Conservation (phyloP, 2,113 vertebrate species). For the Penelope pileata region DNA sequence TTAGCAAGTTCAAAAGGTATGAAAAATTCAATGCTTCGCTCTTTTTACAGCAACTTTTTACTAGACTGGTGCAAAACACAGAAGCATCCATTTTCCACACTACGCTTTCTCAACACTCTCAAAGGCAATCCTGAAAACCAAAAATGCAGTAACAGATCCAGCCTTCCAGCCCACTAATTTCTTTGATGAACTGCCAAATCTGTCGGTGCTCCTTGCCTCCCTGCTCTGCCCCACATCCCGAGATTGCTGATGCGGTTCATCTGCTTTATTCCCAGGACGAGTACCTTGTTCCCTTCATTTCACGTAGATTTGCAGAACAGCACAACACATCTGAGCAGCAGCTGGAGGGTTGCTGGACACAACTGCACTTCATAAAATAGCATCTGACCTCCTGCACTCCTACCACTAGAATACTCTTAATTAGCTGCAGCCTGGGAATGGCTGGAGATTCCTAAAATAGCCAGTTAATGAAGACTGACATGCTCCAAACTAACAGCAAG, state of each 20-base stretch:
- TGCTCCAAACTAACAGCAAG: conserved; percentile 4
- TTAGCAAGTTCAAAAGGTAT: conserved; percentile 35
- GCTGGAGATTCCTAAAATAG: conserved; percentile 45
- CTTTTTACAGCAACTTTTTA: neutral
- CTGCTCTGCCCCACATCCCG: neutral
- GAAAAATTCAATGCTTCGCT: neutral
- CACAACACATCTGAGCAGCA: conserved; percentile 11
- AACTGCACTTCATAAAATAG: conserved; percentile 55
- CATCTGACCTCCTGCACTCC: conserved; percentile 58
- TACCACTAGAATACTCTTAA: conserved; percentile 33
- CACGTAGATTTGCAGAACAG: neutral
- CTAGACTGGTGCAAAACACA: neutral
- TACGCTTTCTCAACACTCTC: neutral
- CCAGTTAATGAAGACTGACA: conserved; percentile 62
- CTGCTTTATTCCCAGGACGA: no score
- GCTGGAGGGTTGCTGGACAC: conserved; percentile 66
- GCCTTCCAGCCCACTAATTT: neutral
- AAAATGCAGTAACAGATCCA: neutral
- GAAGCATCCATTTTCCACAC: conserved; percentile 35
- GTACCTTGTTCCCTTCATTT: neutral
- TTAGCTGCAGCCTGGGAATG: conserved; percentile 56
- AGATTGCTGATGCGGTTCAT: no score
- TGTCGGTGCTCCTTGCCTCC: neutral
- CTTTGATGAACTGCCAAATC: neutral
- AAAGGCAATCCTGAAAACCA: neutral